These are phyloP conservation scores for Tetragnatha montana DNA, from an alignment of 2,888 invertebrate genomes.

Conservation along the genomic window DNA sequence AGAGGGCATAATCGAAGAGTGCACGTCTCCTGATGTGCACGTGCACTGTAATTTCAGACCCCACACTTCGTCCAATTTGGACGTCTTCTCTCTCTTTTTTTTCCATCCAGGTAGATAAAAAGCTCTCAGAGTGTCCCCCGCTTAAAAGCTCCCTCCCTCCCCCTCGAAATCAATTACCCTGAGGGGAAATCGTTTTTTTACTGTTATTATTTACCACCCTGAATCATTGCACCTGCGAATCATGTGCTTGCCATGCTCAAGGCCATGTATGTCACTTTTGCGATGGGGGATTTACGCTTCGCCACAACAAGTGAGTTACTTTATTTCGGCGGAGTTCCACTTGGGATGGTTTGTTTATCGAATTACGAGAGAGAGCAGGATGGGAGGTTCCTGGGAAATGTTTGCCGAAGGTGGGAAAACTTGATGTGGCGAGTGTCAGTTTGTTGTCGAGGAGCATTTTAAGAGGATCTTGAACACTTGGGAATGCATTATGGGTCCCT, in stretches of 20 bases:
- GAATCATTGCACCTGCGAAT: slow-evolving; percentile 45
- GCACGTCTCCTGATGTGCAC: neutral
- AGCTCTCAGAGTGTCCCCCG: slow-evolving; percentile 5
- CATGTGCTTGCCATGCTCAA: slow-evolving; percentile 9
- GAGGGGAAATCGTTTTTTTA: slow-evolving; percentile 24
- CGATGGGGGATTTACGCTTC: slow-evolving; percentile 11
- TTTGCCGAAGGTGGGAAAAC: neutral
- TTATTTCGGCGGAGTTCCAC: neutral
- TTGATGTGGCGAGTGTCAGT: too few relatives aligned
- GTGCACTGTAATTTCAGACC: slow-evolving; percentile 40
- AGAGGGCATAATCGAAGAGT: neutral
- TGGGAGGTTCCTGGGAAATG: neutral
- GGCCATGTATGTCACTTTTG: slow-evolving; percentile 26
- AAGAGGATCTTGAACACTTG: too few relatives aligned
- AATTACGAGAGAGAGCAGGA: neutral
- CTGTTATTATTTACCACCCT: slow-evolving; percentile 32
- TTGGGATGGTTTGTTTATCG: neutral
- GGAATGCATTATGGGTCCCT: too few relatives aligned
- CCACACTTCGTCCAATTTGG: slow-evolving; percentile 39
- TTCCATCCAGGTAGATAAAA: slow-evolving; percentile 37
- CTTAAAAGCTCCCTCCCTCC: slow-evolving; percentile 18
- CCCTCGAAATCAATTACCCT: slow-evolving; percentile 52
- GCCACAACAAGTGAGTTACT: slow-evolving; percentile 1
- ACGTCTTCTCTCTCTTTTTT: slow-evolving; percentile 2
- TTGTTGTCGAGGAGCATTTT: too few relatives aligned